Percentiles rank a stretch among this genome's conserved stretches.
These are phyloP conservation scores for Atherinomorus stipes DNA, from an alignment of 2,113 vertebrate genomes.

Conservation along the genomic window DNA sequence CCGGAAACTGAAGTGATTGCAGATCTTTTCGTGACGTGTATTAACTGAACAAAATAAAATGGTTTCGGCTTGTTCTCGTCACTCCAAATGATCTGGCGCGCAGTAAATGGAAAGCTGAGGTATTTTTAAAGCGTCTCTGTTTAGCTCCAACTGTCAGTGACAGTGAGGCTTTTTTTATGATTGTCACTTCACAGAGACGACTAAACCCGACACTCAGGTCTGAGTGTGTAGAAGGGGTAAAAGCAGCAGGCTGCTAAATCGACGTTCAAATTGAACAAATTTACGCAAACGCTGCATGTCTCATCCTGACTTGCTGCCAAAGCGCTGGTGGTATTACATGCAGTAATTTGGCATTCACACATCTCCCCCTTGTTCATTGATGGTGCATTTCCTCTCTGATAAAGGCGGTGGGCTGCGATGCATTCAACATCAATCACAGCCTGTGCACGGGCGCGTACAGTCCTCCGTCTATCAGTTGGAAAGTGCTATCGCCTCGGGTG, in stretches of 20 bases:
- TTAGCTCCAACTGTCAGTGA: constrained; percentile 4
- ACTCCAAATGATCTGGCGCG: neutral
- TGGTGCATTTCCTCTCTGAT: constrained; percentile 57
- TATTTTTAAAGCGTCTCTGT: constrained; percentile 11
- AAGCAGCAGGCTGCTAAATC: constrained; percentile 12
- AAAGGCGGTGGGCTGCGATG: constrained; percentile 64
- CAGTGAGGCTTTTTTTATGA: constrained; percentile 8
- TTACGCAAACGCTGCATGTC: constrained; percentile 16
- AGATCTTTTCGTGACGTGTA: neutral
- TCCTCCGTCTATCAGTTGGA: constrained; percentile 59
- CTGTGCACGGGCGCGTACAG: constrained; percentile 49
- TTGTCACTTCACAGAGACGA: constrained; percentile 8
- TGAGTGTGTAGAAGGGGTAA: constrained; percentile 10
- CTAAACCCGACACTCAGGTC: constrained; percentile 18
- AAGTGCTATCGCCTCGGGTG: constrained; percentile 63
- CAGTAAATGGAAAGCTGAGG: neutral
- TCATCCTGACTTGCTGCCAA: constrained; percentile 26
- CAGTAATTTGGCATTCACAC: constrained; percentile 54
- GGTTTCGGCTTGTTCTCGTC: constrained; percentile 4
- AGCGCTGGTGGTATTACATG: constrained; percentile 29
- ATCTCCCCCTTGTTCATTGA: constrained; percentile 34
- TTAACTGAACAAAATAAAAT: neutral
- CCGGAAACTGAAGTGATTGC: constrained; percentile 15
- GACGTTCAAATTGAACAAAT: constrained; percentile 30
- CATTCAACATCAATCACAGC: constrained; percentile 71